Evolutionary conservation across 2,888 invertebrate genomes (phyloP), one percentile per base, ranked within the genome.

Genomic region (Drosophila kanekoi): DNA sequence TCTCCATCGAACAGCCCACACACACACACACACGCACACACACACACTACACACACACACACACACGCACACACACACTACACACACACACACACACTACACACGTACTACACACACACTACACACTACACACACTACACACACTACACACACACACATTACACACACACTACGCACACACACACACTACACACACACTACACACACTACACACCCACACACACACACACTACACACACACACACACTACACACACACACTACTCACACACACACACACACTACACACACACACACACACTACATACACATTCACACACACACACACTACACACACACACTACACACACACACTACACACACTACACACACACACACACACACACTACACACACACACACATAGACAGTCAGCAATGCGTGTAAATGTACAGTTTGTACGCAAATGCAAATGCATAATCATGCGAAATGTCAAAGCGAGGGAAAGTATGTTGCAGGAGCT

Each of bases 1-100:
- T 73, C 58, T 40, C 59, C 72, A 37, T 45, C 63, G 41, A 51
- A 23, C 23, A 23, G 20, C 5, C 4, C 20, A 23, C 23, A 8
- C 8, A 23, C 23, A 6, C 23, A 43, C 16, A 43, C 20, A 32
- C 18, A 23, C n/a, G 9, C n/a, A 33, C 13, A 11, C 2, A 14
- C 14, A 20, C n/a, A 20, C 18, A 32, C 32, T 20, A 32, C 32
- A 20, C 18, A 41, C 14, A 41, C 6, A 54, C 32, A 14, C 5
- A 20, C 18, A 53, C 1, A 10, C 9, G 16, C 6, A 8, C 1
- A 23, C 18, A 51, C n/a, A n/a, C n/a, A n/a, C n/a, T n/a, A n/a
- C 6, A 8, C 1, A 23, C 18, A 51, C 20, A 23, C 23, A 8
- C 8, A 23, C 23, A 6, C 23, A 43, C 16, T n/a, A 43, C 20